Conservation (phyloP, 2,113 vertebrate species). For the Jacana jacana region DNA sequence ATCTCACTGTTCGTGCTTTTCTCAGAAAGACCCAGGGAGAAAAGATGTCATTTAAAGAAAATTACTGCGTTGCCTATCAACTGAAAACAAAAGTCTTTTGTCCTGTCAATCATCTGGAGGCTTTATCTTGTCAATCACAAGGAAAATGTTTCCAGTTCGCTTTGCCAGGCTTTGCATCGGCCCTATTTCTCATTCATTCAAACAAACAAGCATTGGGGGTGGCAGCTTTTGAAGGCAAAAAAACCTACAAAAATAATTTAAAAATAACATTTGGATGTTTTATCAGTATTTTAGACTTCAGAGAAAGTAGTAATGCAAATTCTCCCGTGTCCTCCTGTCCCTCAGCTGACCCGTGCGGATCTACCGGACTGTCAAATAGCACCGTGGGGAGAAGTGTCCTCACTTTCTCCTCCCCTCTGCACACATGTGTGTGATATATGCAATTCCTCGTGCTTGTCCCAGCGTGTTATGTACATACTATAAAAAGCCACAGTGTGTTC, state of each 20-base stretch:
- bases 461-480: fast-evolving
- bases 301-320: background rate
- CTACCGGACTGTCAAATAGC: fast-evolving
- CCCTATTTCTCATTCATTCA: background rate
- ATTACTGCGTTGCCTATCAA: conserved; percentile 10
- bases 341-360: background rate
- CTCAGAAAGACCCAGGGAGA: background rate
- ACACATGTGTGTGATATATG: fast-evolving
- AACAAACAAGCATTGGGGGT: background rate
- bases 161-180: background rate
- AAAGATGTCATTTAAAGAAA: background rate
- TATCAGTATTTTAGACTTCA: background rate
- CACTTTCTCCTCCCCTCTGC: background rate
- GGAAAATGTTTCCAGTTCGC: background rate
- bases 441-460: background rate
- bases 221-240: background rate
- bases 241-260: background rate
- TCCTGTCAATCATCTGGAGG: conserved; percentile 36
- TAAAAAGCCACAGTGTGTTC: background rate
- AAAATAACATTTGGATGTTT: background rate
- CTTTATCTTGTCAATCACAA: conserved; percentile 31
- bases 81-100: conserved; percentile 56
- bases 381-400: background rate
- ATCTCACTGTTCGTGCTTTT: background rate
- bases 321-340: background rate